These are phyloP conservation scores for Notamacropus eugenii DNA, from an alignment of 2,797 vertebrate species.

Conservation along the genomic window DNA sequence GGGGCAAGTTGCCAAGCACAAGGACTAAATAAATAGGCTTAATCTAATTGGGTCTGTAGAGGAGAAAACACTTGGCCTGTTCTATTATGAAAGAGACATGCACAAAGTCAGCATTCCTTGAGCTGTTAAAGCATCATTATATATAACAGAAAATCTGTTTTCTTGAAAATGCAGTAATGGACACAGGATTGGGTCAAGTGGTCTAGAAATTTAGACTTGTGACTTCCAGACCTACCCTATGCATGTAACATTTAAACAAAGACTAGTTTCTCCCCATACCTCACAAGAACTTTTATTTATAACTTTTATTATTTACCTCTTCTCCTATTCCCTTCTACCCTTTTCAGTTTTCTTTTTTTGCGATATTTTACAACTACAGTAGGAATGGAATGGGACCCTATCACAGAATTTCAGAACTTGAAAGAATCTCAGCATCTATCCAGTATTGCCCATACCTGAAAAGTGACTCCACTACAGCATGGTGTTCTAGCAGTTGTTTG, in stretches of 20 bases:
- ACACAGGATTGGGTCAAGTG: neutral
- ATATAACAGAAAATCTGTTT: neutral
- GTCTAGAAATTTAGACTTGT: neutral
- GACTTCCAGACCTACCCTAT: neutral
- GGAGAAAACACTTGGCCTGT: slow-evolving; percentile 26
- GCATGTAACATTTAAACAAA: neutral
- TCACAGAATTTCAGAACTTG: neutral
- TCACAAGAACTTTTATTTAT: neutral
- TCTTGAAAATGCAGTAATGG: neutral
- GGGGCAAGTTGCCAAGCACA: slow-evolving; percentile 72
- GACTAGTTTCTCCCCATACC: neutral
- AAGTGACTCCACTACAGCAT: neutral
- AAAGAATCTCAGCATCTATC: neutral
- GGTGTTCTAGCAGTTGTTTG: neutral
- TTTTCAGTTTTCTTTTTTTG: neutral
- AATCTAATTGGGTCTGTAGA: slow-evolving; percentile 58
- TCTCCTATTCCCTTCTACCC: neutral
- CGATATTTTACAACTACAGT: neutral
- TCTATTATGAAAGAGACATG: slow-evolving; percentile 40
- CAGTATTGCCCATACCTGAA: neutral
- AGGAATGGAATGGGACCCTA: neutral
- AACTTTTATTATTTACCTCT: neutral
- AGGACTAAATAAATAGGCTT: slow-evolving; percentile 34
- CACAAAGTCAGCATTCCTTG: slow-evolving; percentile 3
- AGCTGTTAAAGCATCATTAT: neutral